phyloP scores from a whole-genome alignment of 2,888 invertebrate genomes.

The Troides aeacus region DNA sequence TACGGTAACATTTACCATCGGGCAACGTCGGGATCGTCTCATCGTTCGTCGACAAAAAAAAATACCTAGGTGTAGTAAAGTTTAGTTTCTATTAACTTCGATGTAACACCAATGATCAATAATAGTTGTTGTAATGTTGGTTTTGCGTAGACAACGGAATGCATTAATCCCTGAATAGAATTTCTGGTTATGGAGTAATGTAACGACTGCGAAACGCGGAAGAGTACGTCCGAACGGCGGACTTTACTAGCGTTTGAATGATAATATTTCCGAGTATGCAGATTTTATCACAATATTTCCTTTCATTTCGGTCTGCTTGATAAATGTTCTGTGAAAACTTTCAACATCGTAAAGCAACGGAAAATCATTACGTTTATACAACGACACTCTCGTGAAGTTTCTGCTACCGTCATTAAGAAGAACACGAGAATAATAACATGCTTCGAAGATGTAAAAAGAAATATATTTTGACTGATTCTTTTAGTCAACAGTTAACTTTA shows the following conservation, averaged over 20 bases:
- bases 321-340: slow-evolving; percentile 1
- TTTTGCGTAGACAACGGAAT: not conserved
- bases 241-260: slow-evolving; percentile 12
- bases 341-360: not conserved
- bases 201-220: not conserved
- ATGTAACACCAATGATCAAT: not conserved
- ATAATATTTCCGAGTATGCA: slow-evolving; percentile 23
- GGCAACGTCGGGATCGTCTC: too few species aligned
- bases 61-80: not conserved
- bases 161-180: not conserved
- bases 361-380: not conserved
- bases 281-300: slow-evolving; percentile 16
- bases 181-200: slow-evolving; percentile 4
- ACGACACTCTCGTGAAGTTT: not conserved
- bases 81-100: not conserved
- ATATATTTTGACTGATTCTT: too few species aligned
- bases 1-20: too few species aligned
- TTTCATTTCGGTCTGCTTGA: slow-evolving; percentile 7
- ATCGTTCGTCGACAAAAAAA: too few species aligned
- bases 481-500: too few species aligned
- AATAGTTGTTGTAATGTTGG: not conserved
- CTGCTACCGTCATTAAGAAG: not conserved
- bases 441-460: not conserved
- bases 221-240: slow-evolving; percentile 5
- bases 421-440: not conserved